Conservation (phyloP, 2,113 vertebrate species). For the Typhlomys cinereus region DNA sequence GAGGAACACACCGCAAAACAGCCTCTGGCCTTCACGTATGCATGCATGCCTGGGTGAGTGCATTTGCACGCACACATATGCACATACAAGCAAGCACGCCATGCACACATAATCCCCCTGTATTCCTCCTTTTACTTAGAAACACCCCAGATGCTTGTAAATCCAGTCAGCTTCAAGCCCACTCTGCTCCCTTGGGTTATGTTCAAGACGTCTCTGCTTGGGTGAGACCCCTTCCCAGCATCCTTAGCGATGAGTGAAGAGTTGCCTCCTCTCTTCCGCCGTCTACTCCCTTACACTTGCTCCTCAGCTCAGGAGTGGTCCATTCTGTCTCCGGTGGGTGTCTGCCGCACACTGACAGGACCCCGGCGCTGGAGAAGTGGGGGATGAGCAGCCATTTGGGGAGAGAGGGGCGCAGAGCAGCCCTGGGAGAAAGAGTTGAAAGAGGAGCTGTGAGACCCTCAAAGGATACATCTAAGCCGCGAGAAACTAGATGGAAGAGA, state of each 20-base stretch:
- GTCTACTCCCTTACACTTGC: background rate
- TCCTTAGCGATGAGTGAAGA: constrained; percentile 22
- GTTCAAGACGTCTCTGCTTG: background rate
- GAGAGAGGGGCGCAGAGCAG: constrained; percentile 33
- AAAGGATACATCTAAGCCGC: constrained; percentile 27
- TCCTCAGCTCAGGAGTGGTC: constrained; percentile 62
- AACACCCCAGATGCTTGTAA: background rate
- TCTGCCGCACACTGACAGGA: constrained; percentile 38
- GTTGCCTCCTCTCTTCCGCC: background rate
- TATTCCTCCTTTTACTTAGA: background rate
- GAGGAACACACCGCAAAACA: background rate
- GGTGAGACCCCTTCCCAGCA: background rate
- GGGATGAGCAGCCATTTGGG: constrained; percentile 44
- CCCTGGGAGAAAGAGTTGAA: constrained; percentile 53
- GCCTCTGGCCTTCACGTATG: background rate
- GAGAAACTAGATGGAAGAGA: constrained; percentile 37
- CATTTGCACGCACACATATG: no score
- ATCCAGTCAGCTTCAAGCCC: background rate
- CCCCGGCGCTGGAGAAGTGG: constrained; percentile 53
- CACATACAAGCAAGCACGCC: no score
- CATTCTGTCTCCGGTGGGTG: constrained; percentile 34
- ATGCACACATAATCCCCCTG: fast-evolving
- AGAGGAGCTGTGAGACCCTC: constrained; percentile 48
- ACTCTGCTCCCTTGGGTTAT: background rate
- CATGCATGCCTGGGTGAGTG: no score